Evolutionary conservation across 2,888 invertebrate genomes (phyloP).

Genomic region (Scotopteryx bipunctaria): DNA sequence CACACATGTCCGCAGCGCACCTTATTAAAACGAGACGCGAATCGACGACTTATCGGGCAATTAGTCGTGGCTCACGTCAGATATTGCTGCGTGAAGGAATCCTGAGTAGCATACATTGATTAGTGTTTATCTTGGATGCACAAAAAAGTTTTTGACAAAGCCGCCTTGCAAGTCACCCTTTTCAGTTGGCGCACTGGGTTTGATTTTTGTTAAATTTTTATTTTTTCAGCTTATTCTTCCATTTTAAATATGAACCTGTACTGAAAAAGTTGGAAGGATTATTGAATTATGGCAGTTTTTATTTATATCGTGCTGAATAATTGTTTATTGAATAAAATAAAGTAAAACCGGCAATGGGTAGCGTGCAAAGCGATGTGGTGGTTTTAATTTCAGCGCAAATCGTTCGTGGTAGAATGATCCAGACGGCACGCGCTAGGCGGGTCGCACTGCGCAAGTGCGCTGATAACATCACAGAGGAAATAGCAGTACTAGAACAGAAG

Average conservation of each 20-base stretch:
- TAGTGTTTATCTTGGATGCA: slow-evolving; percentile 30
- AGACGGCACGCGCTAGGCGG: slow-evolving; percentile 68
- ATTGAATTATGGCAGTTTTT: neutral
- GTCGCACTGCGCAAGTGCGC: slow-evolving; percentile 72
- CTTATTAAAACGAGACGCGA: slow-evolving; percentile 84
- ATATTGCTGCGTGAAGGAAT: slow-evolving; percentile 58
- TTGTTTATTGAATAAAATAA: slow-evolving; percentile 33
- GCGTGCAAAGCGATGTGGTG: slow-evolving; percentile 37
- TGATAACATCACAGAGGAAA: slow-evolving; percentile 58
- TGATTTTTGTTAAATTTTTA: neutral
- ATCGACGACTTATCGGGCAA: slow-evolving; percentile 83
- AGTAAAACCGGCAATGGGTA: slow-evolving; percentile 57
- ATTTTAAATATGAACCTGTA: neutral
- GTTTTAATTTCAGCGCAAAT: slow-evolving; percentile 35
- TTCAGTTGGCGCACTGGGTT: neutral
- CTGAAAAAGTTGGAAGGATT: slow-evolving; percentile 3
- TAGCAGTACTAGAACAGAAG: slow-evolving; percentile 2
- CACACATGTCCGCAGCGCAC: slow-evolving; percentile 76
- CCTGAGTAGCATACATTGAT: slow-evolving; percentile 67
- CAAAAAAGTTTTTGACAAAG: slow-evolving; percentile 26
- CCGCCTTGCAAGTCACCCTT: slow-evolving; percentile 10
- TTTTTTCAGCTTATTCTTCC: neutral
- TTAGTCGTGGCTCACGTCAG: slow-evolving; percentile 79
- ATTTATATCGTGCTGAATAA: neutral
- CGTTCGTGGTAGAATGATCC: slow-evolving; percentile 47